Conservation (phyloP, 2,797 vertebrate genomes). For the Chromis chromis region DNA sequence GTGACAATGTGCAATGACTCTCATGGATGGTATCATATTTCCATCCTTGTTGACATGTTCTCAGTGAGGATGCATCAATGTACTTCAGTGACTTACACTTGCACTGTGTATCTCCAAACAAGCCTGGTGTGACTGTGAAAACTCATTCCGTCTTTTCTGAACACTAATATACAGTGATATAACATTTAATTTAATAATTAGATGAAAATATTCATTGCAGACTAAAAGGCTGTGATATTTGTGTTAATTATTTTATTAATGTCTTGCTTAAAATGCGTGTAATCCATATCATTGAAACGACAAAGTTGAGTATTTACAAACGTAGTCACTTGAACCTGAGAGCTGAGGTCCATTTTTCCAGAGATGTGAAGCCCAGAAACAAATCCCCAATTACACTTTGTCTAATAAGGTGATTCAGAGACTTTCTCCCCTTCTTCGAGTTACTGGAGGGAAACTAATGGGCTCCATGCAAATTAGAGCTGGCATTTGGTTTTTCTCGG, state of each 20-base stretch:
- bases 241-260: too few relatives aligned
- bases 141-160: too few relatives aligned
- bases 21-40: background rate
- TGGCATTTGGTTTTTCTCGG: slow-evolving; percentile 71
- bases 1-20: background rate
- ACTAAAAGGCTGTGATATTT: too few relatives aligned
- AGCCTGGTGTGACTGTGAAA: too few relatives aligned
- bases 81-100: background rate
- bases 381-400: slow-evolving; percentile 44
- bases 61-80: background rate
- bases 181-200: too few relatives aligned
- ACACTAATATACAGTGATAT: too few relatives aligned
- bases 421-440: slow-evolving; percentile 38
- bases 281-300: background rate
- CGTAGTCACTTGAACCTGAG: background rate
- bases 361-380: slow-evolving; percentile 34
- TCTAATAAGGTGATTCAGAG: slow-evolving; percentile 50
- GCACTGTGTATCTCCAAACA: background rate
- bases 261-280: too few relatives aligned
- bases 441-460: slow-evolving; percentile 72
- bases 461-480: slow-evolving; percentile 74
- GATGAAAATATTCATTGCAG: too few relatives aligned
- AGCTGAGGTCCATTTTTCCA: slow-evolving; percentile 3
- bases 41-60: background rate
- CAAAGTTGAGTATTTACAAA: slow-evolving; percentile 9